Percentiles rank a stretch among this genome's conserved stretches.
Conservation (phyloP, 2,113 vertebrate species). For the Neolamprologus ventralis region DNA sequence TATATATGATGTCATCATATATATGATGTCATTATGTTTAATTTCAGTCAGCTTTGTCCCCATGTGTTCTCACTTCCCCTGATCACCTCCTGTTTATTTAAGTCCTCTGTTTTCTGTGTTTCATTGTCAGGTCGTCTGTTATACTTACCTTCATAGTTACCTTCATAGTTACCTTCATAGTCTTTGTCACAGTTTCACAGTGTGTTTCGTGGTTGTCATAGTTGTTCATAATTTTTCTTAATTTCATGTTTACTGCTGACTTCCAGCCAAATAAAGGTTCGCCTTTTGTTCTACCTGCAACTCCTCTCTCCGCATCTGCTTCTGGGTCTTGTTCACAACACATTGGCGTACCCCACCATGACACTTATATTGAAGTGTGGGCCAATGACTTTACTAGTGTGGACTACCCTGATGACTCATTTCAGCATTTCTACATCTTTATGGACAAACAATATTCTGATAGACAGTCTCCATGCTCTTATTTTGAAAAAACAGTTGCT, state of each 20-base stretch:
- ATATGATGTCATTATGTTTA: neutral
- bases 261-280: neutral
- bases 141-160: neutral
- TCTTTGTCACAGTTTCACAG: neutral
- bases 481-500: neutral
- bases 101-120: neutral
- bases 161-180: neutral
- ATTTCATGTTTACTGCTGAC: neutral
- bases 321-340: neutral
- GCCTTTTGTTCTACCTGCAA: fast-evolving
- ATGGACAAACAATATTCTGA: neutral
- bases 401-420: neutral
- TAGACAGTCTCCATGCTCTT: neutral
- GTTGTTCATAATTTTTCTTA: neutral
- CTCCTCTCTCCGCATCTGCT: neutral
- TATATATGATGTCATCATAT: too few species aligned
- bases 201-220: neutral
- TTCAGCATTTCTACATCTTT: neutral
- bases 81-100: neutral
- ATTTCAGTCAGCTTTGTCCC: neutral
- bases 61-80: neutral
- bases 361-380: neutral
- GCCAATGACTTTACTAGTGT: neutral
- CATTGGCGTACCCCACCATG: fast-evolving
- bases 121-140: neutral